These are phyloP conservation scores for Hylaeus anthracinus DNA, from an alignment of 1,140 invertebrate genomes.

Conservation along the genomic window DNA sequence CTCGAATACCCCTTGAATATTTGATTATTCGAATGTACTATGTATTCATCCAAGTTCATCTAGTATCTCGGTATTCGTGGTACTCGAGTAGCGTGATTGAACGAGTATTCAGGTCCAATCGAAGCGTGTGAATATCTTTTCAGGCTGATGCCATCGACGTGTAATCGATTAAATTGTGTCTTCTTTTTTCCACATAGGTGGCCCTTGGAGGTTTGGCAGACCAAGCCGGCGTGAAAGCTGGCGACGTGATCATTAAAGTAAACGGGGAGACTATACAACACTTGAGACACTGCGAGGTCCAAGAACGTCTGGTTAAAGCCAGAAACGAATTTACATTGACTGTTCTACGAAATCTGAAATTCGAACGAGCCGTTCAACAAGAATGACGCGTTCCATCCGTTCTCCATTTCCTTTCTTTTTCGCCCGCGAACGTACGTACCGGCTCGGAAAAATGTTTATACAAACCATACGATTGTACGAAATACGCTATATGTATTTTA, in stretches of 20 bases:
- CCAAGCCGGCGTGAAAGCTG: conserved; percentile 86
- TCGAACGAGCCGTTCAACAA: conserved; percentile 21
- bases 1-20: neutral
- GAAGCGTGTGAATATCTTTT: too few relatives aligned
- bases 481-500: neutral
- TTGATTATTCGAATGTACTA: too few relatives aligned
- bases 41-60: too few relatives aligned
- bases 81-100: too few relatives aligned
- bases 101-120: too few relatives aligned
- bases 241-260: conserved; percentile 88
- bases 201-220: conserved; percentile 87
- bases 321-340: conserved; percentile 86
- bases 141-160: too few relatives aligned
- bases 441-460: neutral
- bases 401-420: too few relatives aligned
- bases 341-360: conserved; percentile 78
- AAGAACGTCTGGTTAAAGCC: conserved; percentile 85
- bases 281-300: conserved; percentile 87
- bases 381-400: neutral
- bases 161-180: neutral
- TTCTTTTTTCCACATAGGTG: conserved; percentile 81
- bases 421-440: neutral
- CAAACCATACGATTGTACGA: neutral
- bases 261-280: conserved; percentile 83
- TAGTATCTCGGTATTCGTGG: too few relatives aligned